Base-by-base conservation (phyloP, 2,113 vertebrate species). In the Silurus asotus region DNA sequence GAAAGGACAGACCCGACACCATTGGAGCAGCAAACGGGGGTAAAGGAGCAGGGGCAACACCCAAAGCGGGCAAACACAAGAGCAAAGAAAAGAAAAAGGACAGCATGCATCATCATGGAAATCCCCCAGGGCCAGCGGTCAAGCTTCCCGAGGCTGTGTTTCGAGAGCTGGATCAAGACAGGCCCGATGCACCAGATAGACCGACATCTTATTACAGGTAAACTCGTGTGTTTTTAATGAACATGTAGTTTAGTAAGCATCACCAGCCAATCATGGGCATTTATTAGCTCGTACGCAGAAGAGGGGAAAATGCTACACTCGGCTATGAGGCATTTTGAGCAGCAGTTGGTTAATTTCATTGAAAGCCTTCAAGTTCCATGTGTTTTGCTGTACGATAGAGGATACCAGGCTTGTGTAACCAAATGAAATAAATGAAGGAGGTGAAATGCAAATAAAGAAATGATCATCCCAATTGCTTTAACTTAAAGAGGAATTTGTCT, bases 141-240 rank as follows among this genome's bases (percentile, higher is more conserved):
- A 99, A 99, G 89, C 96, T 99, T 15, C 98, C 98, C 0, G 98
- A 99, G 92, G 98, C 97, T 6, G 96, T 99, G 49, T 99, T 97
- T 91, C 94, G 97, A 72, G 97, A 99, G 91, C 93, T 99, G 91
- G 97, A 99, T 87, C 97, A 98, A 91, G 97, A 99, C 77, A 96
- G 96, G 77, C 96, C 97, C 0, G 98, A 99, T 0, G 97, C 98
- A 9, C 98, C 98, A 0, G 94, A 94, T 49, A 95, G 98, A 53
- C 97, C 97, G 5, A 96, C 94, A 2, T 99, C 98, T 0, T 99
- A 99, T 89, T 99, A 99, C 95, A 97, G 98, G 97, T 99, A 94
- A 20, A n/a, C 37, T 28, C 7, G 3, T 15, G 3, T 23, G 3
- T 11, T 62, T 9, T 81, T 37, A 37, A 37, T 37, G 37, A 37